Evolutionary conservation across 2,888 invertebrate genomes (phyloP).

Genomic region (Protodeltote pygarga): DNA sequence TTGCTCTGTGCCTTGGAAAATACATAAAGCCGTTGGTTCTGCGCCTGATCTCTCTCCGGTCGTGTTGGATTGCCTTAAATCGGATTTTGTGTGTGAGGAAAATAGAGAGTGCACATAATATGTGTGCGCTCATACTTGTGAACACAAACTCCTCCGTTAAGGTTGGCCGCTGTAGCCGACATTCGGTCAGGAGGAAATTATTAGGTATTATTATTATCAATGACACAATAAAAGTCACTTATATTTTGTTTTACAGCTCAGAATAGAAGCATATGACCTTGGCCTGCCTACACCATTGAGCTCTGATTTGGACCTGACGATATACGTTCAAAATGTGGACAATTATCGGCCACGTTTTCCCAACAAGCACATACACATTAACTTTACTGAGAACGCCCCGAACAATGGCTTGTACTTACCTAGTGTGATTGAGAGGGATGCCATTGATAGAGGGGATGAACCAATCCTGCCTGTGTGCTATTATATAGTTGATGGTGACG

Average conservation of each 20-base stretch:
- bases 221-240: not conserved
- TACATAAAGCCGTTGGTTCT: no score
- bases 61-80: no score
- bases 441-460: conserved; percentile 93
- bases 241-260: conserved; percentile 86
- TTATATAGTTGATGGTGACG: conserved; percentile 95
- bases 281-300: conserved; percentile 95
- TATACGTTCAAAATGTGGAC: conserved; percentile 95
- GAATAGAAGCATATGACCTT: conserved; percentile 96
- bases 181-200: no score
- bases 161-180: no score
- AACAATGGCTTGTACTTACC: conserved; percentile 90
- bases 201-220: not conserved
- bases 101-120: no score
- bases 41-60: no score
- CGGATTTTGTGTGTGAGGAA: no score
- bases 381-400: conserved; percentile 89
- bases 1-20: no score
- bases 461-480: conserved; percentile 96
- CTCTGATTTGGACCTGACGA: conserved; percentile 94
- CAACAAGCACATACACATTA: conserved; percentile 89
- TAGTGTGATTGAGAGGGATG: conserved; percentile 94
- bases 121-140: not conserved
- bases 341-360: conserved; percentile 96
- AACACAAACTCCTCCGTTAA: not conserved